A percentile compares a stretch with the other conserved stretches of the same genome.
Conservation (phyloP, 2,888 invertebrate species). For the Pristionchus mayeri region DNA sequence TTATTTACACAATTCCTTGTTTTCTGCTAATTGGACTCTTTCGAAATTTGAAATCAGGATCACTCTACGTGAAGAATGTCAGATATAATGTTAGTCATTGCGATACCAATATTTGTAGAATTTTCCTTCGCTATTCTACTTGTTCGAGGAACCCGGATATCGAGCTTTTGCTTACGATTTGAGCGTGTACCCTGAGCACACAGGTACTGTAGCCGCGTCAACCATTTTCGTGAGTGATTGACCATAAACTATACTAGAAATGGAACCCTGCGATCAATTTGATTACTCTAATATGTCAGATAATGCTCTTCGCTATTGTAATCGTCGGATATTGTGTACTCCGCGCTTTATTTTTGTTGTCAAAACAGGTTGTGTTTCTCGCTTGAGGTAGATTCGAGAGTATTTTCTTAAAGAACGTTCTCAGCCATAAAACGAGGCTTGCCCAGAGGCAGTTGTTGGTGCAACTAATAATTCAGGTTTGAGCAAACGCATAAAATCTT, state of each 20-base stretch:
- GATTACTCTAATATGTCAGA: neutral
- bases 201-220: neutral
- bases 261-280: neutral
- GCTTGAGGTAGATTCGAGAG: neutral
- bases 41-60: neutral
- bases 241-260: too few relatives aligned
- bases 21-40: neutral
- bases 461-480: neutral
- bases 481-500: neutral
- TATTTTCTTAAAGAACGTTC: neutral
- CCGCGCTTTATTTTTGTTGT: neutral
- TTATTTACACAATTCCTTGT: neutral
- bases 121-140: neutral
- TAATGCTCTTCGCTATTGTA: neutral
- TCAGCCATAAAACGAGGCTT: neutral
- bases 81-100: neutral
- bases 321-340: neutral
- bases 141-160: neutral
- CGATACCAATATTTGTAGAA: neutral
- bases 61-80: neutral
- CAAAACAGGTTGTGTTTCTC: neutral
- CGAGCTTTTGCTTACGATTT: neutral
- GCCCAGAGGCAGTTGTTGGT: neutral
- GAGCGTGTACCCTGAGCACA: neutral
- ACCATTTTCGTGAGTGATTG: neutral